A percentile compares a stretch with the other conserved stretches of the same genome.
These are phyloP conservation scores for Accipiter virgatus DNA, from an alignment of 2,113 vertebrate species.

Conservation along the genomic window DNA sequence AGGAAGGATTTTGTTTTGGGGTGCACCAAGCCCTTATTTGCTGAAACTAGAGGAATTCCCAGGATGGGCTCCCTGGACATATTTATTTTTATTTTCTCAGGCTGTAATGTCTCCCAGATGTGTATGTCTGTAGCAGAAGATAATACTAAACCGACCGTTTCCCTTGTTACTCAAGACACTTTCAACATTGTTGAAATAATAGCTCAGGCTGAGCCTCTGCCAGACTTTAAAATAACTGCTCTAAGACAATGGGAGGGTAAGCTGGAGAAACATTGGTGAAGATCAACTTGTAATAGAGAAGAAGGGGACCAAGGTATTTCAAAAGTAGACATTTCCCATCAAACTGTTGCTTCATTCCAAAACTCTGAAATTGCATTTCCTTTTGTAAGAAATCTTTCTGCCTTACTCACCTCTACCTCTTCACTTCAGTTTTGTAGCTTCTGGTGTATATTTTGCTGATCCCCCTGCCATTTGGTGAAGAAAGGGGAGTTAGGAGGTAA, in stretches of 20 bases:
- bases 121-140: neutral
- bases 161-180: neutral
- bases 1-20: neutral
- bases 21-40: neutral
- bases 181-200: neutral
- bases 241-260: neutral
- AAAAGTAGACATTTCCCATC: neutral
- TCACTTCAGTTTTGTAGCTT: neutral
- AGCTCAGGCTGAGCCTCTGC: neutral
- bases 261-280: neutral
- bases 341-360: neutral
- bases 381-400: neutral
- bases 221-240: neutral
- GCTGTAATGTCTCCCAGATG: conserved; percentile 23
- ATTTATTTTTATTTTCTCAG: neutral
- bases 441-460: neutral
- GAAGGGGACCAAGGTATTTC: neutral
- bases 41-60: neutral
- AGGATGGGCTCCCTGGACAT: neutral
- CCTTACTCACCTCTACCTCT: neutral
- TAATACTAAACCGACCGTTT: neutral
- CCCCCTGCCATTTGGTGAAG: neutral
- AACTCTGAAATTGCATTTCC: neutral
- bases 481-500: neutral
- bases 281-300: neutral